Conservation (phyloP, 1,140 invertebrate genomes). For the Holcopasites calliopsidis region DNA sequence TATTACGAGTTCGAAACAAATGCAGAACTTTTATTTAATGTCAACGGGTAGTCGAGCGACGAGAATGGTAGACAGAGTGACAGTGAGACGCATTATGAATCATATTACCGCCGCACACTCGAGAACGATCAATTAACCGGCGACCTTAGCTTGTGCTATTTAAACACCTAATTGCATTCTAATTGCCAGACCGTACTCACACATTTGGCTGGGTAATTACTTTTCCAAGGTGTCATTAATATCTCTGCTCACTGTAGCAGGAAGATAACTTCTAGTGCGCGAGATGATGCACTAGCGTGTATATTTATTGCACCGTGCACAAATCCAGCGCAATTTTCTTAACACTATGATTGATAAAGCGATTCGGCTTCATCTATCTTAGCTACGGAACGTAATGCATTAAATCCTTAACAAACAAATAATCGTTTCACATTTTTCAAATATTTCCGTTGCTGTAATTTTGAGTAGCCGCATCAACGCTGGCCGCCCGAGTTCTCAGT, state of each 20-base stretch:
- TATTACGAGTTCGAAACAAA: neutral
- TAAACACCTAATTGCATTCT: neutral
- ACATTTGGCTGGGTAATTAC: conserved; percentile 27
- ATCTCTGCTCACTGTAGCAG: neutral
- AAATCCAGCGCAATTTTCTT: too few species aligned
- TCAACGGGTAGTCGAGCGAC: too few species aligned
- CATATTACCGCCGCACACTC: neutral
- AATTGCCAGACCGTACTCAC: neutral
- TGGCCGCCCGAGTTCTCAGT: neutral
- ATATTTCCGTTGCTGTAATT: neutral
- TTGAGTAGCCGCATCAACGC: neutral
- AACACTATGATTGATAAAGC: too few species aligned
- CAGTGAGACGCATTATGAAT: neutral
- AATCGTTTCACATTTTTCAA: neutral
- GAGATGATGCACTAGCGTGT: too few species aligned
- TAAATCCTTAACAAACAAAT: too few species aligned
- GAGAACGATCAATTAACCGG: neutral
- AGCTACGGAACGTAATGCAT: too few species aligned
- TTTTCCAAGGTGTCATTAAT: conserved; percentile 16
- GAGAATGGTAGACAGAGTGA: neutral
- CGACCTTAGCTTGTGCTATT: neutral
- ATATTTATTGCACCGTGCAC: too few species aligned
- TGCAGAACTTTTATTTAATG: neutral
- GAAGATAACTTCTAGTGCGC: neutral
- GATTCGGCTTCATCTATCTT: too few species aligned